Evolutionary conservation across 1,140 invertebrate species (phyloP), one percentile per base, ranked within the genome.

Genomic region (Dendroctonus ponderosae): DNA sequence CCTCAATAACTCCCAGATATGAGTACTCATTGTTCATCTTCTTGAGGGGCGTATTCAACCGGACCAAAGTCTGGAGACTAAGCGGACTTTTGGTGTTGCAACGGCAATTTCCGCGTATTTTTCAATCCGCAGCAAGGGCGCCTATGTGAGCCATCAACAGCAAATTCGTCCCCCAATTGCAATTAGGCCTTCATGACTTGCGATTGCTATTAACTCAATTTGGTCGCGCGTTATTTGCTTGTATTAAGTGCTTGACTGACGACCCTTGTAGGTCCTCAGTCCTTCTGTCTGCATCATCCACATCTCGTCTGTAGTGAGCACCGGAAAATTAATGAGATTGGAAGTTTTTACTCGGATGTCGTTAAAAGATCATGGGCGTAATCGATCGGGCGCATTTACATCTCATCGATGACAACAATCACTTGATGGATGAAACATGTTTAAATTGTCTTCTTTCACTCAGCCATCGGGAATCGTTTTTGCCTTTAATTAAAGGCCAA

Each of bases 141-240:
- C 66, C 66, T 7, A 58, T 62, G 66, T 44, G 52, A 57, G 11
- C 11, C 14, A 14, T 15, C 56, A 70, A 41, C 44, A 53, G 57
- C 56, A 54, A 50, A 67, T 67, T 67, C 49, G 66, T 62, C 64
- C 60, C 66, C 59, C 65, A 66, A 56, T 70, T 59, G 69, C 69
- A 70, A 70, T 70, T 70, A 70, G 61, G 62, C 53, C 66, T 61
- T 68, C 64, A 68, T 70, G 69, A 70, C 69, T 70, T 70, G 69
- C 69, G 60, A 68, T 70, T 64, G 66, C 69, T 70, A 70, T 70
- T 70, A 68, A 70, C 66, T 70, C 66, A 68, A 68, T 70, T 70
- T 70, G 61, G 65, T 67, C 66, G 60, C 69, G 69, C 65, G 69
- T 70, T 70, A 70, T 70, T 70, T 68, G 69, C 69, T 63, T 67